Conservation (phyloP, 1,140 invertebrate species). For the Eriosoma lanigerum region DNA sequence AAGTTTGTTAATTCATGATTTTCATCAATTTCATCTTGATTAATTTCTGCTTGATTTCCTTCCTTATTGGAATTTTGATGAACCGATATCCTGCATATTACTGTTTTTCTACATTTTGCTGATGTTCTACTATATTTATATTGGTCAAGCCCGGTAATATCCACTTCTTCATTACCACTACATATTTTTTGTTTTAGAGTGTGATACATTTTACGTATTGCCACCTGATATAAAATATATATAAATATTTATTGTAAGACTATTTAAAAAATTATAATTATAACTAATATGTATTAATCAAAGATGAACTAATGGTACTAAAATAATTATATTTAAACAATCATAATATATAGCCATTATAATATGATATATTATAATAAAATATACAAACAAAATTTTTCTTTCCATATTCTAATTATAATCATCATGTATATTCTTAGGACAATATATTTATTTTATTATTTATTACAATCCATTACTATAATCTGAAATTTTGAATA, state of each 20-base stretch:
- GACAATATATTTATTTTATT: too few species aligned
- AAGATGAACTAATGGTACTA: too few species aligned
- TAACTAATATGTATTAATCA: too few species aligned
- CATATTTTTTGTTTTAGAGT: conserved; percentile 26
- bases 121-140: conserved; percentile 36
- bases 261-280: too few species aligned
- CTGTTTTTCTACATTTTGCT: conserved; percentile 38
- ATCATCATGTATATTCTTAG: too few species aligned
- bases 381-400: too few species aligned
- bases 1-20: conserved; percentile 29
- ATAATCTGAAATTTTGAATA: too few species aligned
- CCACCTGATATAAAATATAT: conserved; percentile 18
- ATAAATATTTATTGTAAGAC: not conserved
- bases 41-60: not conserved
- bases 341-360: too few species aligned
- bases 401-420: too few species aligned
- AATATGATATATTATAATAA: too few species aligned
- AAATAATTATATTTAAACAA: too few species aligned
- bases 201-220: conserved; percentile 43
- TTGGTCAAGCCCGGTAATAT: not conserved
- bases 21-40: not conserved
- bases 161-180: not conserved
- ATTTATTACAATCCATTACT: too few species aligned
- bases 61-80: not conserved
- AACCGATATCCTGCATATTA: conserved; percentile 39